Percentiles rank a stretch among this genome's conserved stretches.
Conservation (phyloP, 2,113 vertebrate genomes). For the Columba livia region DNA sequence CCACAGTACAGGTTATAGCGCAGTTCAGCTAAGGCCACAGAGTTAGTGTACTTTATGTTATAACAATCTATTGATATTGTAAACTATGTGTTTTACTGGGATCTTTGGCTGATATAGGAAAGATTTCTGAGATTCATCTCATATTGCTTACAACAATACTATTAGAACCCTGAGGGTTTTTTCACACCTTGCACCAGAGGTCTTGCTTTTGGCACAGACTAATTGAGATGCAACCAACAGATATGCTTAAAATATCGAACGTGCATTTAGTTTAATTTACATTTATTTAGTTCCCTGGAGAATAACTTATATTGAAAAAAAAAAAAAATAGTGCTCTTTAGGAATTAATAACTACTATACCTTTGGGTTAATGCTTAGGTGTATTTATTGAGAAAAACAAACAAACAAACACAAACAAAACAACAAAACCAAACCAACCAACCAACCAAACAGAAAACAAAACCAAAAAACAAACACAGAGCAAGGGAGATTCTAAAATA, state of each 20-base stretch:
- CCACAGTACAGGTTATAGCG: neutral
- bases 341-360: neutral
- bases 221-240: neutral
- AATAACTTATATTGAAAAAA: neutral
- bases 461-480: neutral
- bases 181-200: neutral
- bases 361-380: neutral
- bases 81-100: neutral
- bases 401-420: too few species aligned
- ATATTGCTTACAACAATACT: neutral
- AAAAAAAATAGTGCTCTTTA: neutral
- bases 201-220: neutral
- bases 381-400: neutral
- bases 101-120: neutral
- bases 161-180: neutral
- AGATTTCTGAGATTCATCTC: neutral
- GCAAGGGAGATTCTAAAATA: neutral
- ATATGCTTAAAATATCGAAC: neutral
- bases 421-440: too few species aligned
- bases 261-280: neutral
- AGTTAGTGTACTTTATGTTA: neutral
- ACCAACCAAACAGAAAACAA: too few species aligned
- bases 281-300: neutral
- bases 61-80: neutral
- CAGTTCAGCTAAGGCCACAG: neutral